Evolutionary conservation across 2,797 vertebrate species (phyloP).

Genomic region (Halcyon chelicuti): DNA sequence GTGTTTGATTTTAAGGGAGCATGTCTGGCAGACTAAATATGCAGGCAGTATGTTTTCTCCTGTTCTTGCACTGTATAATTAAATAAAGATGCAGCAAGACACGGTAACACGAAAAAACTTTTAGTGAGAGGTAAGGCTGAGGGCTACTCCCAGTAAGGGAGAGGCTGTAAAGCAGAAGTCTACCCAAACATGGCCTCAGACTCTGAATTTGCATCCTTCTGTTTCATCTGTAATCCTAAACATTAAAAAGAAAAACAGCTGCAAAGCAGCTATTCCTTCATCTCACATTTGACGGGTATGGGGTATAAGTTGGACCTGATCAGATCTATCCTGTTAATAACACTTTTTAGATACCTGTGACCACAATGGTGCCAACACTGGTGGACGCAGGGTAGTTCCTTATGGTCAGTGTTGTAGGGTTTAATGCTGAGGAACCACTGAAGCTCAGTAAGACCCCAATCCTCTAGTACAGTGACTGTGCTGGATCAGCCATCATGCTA

Average conservation of each 20-base stretch:
- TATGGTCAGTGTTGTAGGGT: not conserved
- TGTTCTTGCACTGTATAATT: not conserved
- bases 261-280: not conserved
- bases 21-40: not conserved
- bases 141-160: not conserved
- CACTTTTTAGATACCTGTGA: not conserved
- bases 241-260: not conserved
- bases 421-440: not conserved
- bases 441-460: not conserved
- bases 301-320: not conserved
- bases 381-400: not conserved
- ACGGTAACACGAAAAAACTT: not conserved
- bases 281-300: not conserved
- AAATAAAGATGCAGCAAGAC: not conserved
- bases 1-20: not conserved
- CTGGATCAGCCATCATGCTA: not conserved
- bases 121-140: not conserved
- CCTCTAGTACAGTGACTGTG: not conserved
- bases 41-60: not conserved
- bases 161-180: not conserved
- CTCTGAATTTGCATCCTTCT: not conserved
- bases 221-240: not conserved
- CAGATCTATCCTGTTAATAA: not conserved
- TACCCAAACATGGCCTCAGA: not conserved
- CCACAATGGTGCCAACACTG: accelerated